Conservation (phyloP, 2,888 invertebrate genomes). For the Drosophila ustulata region DNA sequence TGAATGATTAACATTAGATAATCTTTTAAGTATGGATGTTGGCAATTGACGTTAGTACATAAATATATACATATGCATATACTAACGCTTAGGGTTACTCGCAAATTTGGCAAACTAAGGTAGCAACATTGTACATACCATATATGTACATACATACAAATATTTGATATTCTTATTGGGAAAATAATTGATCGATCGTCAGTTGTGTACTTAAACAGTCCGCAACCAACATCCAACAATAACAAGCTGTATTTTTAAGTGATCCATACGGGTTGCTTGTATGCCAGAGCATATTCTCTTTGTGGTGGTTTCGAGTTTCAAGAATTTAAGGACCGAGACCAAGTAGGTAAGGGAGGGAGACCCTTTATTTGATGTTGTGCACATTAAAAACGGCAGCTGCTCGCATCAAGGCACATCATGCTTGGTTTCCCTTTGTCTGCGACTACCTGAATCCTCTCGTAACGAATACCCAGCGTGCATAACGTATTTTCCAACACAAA, state of each 20-base stretch:
- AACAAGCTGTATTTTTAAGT: not conserved
- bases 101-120: constrained; percentile 4
- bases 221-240: no score
- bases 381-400: constrained; percentile 53
- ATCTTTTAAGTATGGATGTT: constrained; percentile 32
- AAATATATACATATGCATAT: constrained; percentile 7
- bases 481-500: constrained; percentile 56
- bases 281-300: constrained; percentile 17
- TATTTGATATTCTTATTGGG: constrained; percentile 29
- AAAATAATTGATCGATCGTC: constrained; percentile 17
- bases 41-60: constrained; percentile 45
- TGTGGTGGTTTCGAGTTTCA: constrained; percentile 61
- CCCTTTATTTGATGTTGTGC: constrained; percentile 13
- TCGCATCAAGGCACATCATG: constrained; percentile 25
- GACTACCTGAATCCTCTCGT: constrained; percentile 54
- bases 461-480: constrained; percentile 50
- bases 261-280: not conserved
- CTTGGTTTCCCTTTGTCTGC: constrained; percentile 32
- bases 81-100: constrained; percentile 4
- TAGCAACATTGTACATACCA: not conserved
- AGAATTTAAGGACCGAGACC: constrained; percentile 44
- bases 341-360: constrained; percentile 7
- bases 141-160: not conserved
- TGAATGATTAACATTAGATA: no score
- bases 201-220: constrained; percentile 10